These are phyloP conservation scores for Etheostoma perlongum DNA, from an alignment of 2,797 vertebrate species.

Conservation along the genomic window DNA sequence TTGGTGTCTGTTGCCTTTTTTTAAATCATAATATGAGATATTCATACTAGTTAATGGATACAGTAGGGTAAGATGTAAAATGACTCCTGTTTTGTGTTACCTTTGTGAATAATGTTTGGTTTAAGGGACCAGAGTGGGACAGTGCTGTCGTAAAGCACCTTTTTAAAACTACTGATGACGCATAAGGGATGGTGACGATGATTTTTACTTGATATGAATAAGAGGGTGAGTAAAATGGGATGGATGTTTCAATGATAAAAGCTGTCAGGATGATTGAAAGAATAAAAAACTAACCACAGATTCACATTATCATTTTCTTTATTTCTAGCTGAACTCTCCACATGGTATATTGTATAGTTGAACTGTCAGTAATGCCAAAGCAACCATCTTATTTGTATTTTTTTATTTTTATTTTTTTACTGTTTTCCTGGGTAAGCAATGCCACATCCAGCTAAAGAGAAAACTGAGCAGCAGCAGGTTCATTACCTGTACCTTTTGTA, in stretches of 20 bases:
- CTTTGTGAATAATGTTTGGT: constrained; percentile 67
- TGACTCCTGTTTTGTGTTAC: constrained; percentile 45
- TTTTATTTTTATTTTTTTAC: too few relatives aligned
- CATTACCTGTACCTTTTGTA: background rate
- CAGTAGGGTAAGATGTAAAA: constrained; percentile 45
- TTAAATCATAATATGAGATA: constrained; percentile 51
- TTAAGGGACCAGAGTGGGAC: constrained; percentile 66
- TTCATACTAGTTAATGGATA: constrained; percentile 42
- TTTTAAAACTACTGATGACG: constrained; percentile 82
- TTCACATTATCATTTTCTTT: constrained; percentile 2
- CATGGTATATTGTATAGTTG: background rate
- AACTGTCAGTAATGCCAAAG: background rate
- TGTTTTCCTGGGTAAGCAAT: background rate
- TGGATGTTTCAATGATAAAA: constrained; percentile 34
- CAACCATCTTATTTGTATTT: background rate
- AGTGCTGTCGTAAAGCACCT: constrained; percentile 59
- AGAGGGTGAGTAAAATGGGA: constrained; percentile 25
- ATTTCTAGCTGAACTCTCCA: background rate
- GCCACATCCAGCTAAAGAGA: background rate
- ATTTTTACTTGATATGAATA: constrained; percentile 64
- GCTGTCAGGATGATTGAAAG: constrained; percentile 34
- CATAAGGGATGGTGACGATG: constrained; percentile 62
- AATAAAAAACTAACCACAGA: constrained; percentile 68
- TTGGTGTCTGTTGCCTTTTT: constrained; percentile 50
- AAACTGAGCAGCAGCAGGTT: background rate